phyloP scores from a whole-genome alignment of 2,797 vertebrate genomes.

The Microhierax caerulescens region DNA sequence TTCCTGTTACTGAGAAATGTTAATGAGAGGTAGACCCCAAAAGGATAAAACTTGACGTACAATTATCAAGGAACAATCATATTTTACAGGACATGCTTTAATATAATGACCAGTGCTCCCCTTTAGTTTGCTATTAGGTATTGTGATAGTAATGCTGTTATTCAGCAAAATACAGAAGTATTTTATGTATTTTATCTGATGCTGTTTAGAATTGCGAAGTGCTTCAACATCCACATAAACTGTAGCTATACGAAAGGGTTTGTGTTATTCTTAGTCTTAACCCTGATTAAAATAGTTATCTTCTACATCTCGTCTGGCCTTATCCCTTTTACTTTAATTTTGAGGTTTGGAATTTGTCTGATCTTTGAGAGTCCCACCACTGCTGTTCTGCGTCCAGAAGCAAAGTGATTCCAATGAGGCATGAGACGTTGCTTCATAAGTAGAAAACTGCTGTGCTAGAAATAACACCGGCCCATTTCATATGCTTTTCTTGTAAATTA shows the following conservation, averaged over 20 bases:
- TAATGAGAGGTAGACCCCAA: neutral
- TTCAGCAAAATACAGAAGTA: neutral
- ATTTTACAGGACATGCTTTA: neutral
- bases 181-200: neutral
- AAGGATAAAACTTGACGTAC: neutral
- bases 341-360: neutral
- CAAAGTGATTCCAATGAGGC: neutral
- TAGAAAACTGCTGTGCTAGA: neutral
- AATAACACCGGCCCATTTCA: neutral
- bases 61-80: neutral
- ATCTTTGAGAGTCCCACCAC: neutral
- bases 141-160: neutral
- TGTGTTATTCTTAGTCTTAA: neutral
- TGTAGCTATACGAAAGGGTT: neutral
- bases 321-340: neutral
- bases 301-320: neutral
- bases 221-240: accelerated
- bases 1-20: neutral
- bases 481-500: neutral
- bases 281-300: neutral
- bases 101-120: neutral
- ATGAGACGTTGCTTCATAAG: accelerated
- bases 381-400: accelerated
- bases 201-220: neutral
- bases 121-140: neutral